A percentile compares a stretch with the other conserved stretches of the same genome.
These are phyloP conservation scores for Drosophila neocordata DNA, from an alignment of 1,140 invertebrate genomes.

Conservation along the genomic window DNA sequence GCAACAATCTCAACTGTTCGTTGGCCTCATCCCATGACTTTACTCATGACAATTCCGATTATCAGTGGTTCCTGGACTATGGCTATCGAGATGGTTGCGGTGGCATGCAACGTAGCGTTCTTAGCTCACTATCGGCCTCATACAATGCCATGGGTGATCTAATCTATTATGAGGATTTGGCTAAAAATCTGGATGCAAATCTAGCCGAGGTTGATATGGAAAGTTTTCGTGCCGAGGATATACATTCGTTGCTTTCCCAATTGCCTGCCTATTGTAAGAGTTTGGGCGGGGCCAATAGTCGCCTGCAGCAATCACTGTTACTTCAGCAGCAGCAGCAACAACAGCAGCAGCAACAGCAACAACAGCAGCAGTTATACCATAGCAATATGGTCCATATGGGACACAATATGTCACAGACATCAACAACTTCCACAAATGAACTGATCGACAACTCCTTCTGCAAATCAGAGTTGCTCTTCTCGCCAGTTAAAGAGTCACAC, in stretches of 20 bases:
- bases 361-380: conserved; percentile 46
- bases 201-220: conserved; percentile 97
- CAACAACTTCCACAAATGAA: conserved; percentile 76
- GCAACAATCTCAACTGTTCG: conserved; percentile 79
- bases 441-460: conserved; percentile 87
- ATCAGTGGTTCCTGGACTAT: conserved; percentile 94
- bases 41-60: conserved; percentile 94
- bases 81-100: conserved; percentile 91
- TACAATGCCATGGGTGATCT: conserved; percentile 89
- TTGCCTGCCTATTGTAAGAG: conserved; percentile 87
- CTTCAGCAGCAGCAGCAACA: conserved; percentile 76
- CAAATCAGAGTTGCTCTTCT: conserved; percentile 94
- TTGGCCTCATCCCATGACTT: conserved; percentile 86
- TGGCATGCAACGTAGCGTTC: conserved; percentile 89
- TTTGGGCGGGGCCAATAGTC: conserved; percentile 68
- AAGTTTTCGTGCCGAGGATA: conserved; percentile 95
- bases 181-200: conserved; percentile 94
- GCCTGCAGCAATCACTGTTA: conserved; percentile 70
- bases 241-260: conserved; percentile 91
- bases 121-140: conserved; percentile 91
- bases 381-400: conserved; percentile 48
- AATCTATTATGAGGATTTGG: conserved; percentile 91
- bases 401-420: conserved; percentile 83
- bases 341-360: conserved; percentile 56
- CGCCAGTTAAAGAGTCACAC: conserved; percentile 94